Percentiles rank a stretch among this genome's conserved stretches.
phyloP scores from a whole-genome alignment of 1,140 invertebrate genomes.

The Drosophila simulans region DNA sequence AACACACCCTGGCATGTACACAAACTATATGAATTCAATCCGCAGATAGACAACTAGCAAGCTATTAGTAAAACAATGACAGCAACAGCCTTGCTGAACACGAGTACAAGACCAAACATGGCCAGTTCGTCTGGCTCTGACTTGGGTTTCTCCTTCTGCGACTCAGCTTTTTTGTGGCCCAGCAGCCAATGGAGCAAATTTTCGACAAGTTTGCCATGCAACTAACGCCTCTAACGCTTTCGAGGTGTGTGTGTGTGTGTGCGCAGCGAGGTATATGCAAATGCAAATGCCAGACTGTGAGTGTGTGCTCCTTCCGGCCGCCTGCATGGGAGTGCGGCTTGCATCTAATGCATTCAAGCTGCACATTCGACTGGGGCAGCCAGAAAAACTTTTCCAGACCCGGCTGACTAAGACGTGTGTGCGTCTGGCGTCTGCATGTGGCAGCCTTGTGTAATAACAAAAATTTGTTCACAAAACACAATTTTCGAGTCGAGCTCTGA shows the following conservation, averaged over 20 bases:
- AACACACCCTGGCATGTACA: constrained; percentile 20
- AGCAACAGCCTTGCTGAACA: constrained; percentile 76
- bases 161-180: constrained; percentile 21
- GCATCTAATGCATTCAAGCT: constrained; percentile 63
- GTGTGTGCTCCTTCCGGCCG: constrained; percentile 12
- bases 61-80: constrained; percentile 79
- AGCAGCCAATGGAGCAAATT: constrained; percentile 31
- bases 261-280: neutral
- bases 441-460: constrained; percentile 40
- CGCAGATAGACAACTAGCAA: constrained; percentile 62
- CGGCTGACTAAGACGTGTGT: constrained; percentile 32
- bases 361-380: constrained; percentile 60
- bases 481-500: constrained; percentile 23
- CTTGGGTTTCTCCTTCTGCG: constrained; percentile 43
- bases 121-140: constrained; percentile 59
- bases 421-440: constrained; percentile 31
- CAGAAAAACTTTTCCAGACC: constrained; percentile 46
- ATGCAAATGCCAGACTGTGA: constrained; percentile 30
- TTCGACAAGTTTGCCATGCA: constrained; percentile 48
- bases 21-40: constrained; percentile 22
- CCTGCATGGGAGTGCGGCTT: constrained; percentile 39
- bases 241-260: constrained; percentile 23
- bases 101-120: constrained; percentile 64
- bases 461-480: constrained; percentile 37
- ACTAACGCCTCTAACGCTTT: constrained; percentile 48